Percentiles rank a stretch among this genome's conserved stretches.
phyloP scores from a whole-genome alignment of 2,113 vertebrate genomes.

The Euleptes europaea region DNA sequence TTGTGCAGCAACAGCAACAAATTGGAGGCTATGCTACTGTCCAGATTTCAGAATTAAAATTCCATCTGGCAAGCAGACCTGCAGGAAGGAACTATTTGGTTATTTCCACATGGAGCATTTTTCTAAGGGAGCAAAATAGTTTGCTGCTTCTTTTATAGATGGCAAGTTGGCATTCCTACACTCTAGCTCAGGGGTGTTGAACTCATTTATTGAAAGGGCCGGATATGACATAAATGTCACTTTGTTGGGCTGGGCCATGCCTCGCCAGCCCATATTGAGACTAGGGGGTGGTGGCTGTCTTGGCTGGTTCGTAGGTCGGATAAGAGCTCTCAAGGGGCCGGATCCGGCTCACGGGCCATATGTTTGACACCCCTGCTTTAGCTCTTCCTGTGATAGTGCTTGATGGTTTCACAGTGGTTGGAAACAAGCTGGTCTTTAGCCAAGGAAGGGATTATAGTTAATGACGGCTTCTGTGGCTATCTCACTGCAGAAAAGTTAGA shows the following conservation, averaged over 20 bases:
- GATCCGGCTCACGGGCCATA: no score
- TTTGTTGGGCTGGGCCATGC: no score
- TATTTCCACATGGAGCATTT: slow-evolving; percentile 27
- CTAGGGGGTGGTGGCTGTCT: no score
- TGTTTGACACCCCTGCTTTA: no score
- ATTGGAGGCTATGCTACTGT: slow-evolving; percentile 61
- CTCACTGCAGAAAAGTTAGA: not conserved
- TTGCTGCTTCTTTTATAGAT: slow-evolving; percentile 41
- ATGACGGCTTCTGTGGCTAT: not conserved
- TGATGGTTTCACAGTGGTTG: not conserved
- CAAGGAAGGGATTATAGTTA: not conserved
- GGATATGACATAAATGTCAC: no score
- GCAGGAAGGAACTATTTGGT: slow-evolving; percentile 46
- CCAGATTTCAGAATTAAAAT: slow-evolving; percentile 62
- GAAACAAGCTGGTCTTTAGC: not conserved
- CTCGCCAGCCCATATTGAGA: no score
- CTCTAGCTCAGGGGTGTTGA: no score
- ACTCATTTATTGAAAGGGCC: no score
- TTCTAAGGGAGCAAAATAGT: not conserved
- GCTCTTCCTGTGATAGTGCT: not conserved
- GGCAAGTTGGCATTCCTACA: slow-evolving; percentile 27
- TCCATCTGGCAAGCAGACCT: slow-evolving; percentile 67
- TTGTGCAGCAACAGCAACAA: slow-evolving; percentile 2
- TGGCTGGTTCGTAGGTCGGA: no score
- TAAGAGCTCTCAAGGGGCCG: no score